Conservation (phyloP, 2,797 vertebrate genomes). For the Clarias platycephalus region DNA sequence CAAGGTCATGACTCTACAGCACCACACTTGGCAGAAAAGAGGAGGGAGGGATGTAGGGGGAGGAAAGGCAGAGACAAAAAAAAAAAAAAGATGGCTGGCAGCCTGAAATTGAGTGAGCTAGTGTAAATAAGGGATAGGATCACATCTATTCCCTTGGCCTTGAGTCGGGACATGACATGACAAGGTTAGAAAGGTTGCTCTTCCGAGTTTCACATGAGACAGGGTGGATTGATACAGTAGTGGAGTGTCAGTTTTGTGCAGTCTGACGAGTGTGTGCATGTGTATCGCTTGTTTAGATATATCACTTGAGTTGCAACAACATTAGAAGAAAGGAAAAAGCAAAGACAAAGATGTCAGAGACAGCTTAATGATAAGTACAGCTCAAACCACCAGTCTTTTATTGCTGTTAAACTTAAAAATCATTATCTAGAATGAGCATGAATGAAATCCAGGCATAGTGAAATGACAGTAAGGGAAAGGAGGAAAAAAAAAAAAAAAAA, state of each 20-base stretch:
- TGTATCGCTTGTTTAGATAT: constrained; percentile 5
- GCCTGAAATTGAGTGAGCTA: constrained; percentile 45
- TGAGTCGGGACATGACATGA: constrained; percentile 66
- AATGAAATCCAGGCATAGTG: constrained; percentile 56
- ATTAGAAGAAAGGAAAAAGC: constrained; percentile 23
- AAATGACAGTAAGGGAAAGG: constrained; percentile 48
- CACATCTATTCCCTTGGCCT: constrained; percentile 47
- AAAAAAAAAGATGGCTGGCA: constrained; percentile 51
- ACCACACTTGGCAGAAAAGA: constrained; percentile 65
- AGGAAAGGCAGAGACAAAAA: constrained; percentile 47
- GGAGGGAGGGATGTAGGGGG: constrained; percentile 10
- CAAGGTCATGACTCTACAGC: constrained; percentile 65
- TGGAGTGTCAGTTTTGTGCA: constrained; percentile 62
- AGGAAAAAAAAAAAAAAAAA: constrained; percentile 1
- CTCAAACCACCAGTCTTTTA: constrained; percentile 72
- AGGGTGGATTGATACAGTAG: background rate
- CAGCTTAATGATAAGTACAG: constrained; percentile 33
- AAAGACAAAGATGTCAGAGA: constrained; percentile 19
- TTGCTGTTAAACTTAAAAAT: constrained; percentile 79
- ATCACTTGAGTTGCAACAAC: constrained; percentile 50
- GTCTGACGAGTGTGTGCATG: constrained; percentile 51
- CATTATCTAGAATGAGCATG: constrained; percentile 60
- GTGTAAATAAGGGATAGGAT: constrained; percentile 64
- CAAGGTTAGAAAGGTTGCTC: constrained; percentile 59
- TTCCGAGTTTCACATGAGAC: constrained; percentile 52